Conservation (phyloP, 1,140 invertebrate genomes). For the Amyelois transitella region DNA sequence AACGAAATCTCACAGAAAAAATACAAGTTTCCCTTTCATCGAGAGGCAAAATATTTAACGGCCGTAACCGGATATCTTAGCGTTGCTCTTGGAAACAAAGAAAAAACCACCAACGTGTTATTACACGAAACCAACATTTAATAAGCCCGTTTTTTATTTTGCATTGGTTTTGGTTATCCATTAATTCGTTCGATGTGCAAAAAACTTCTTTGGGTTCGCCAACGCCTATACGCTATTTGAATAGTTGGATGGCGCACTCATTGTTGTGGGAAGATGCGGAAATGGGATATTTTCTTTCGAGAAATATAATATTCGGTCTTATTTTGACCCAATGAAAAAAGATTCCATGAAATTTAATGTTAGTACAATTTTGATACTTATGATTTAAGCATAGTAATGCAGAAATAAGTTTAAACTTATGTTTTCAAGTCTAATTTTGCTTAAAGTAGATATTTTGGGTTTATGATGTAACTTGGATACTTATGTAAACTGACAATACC, state of each 20-base stretch:
- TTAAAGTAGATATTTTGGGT: too few species aligned
- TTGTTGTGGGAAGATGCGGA: constrained; percentile 72
- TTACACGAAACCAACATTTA: constrained; percentile 73
- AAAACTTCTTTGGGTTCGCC: constrained; percentile 50
- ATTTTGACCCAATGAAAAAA: constrained; percentile 63
- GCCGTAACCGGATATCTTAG: constrained; percentile 70
- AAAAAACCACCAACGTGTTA: constrained; percentile 70
- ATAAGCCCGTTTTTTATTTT: constrained; percentile 71
- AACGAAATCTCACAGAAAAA: constrained; percentile 61
- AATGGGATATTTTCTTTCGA: constrained; percentile 74
- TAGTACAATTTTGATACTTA: constrained; percentile 35
- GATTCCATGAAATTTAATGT: constrained; percentile 35
- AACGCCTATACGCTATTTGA: constrained; percentile 62
- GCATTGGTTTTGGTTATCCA: constrained; percentile 68
- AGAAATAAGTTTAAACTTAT: not conserved
- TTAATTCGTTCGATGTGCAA: constrained; percentile 66
- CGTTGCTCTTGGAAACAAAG: constrained; percentile 64
- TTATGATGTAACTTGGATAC: too few species aligned
- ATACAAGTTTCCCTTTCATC: constrained; percentile 71
- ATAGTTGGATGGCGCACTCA: constrained; percentile 64
- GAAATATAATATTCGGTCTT: constrained; percentile 73
- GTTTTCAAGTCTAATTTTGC: not conserved
- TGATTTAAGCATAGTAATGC: not conserved
- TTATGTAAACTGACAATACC: too few species aligned
- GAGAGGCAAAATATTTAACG: constrained; percentile 70